Evolutionary conservation across 30 jellyfish, hydroid and myxozoan species (phyloP), one percentile per base, ranked within the genome.

Genomic region (Aurelia sp.): DNA sequence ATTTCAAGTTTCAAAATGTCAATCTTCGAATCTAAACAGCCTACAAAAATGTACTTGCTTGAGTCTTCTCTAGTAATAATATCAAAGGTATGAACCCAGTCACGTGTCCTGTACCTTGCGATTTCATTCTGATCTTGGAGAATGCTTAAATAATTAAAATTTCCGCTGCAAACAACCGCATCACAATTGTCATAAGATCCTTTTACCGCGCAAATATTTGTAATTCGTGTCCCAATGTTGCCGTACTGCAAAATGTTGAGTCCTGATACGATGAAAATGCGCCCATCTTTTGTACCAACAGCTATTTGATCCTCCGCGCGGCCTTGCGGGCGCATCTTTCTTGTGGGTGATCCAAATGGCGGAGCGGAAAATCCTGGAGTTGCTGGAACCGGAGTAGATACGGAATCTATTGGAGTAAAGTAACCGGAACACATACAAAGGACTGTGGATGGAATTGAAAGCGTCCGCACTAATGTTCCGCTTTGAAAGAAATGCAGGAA

Each of bases 41-140:
- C 98, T 1, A 78, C 11, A 47, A 91, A 71, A 21, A 91, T 18
- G 63, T 74, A 76, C 57, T 52, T 72, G 51, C 40, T 57, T 27
- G 88, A 97, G 60, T 80, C 96, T 21, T 67, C 83, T 55, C 51
- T 62, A 2, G 67, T 59, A 61, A 90, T 30, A 4, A 90, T 18
- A 44, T 90, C 97, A 74, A 92, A 74, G 2, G 95, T 72, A 33
- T 92, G 98, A 18, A 86, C 64, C 98, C 98, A 92, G 90, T 92
- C 97, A 11, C 35, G 15, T 13, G 98, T 92, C 24, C 55, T 59
- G 44, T 65, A 75, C 44, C 90, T 60, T n/a, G 72, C 67, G 2
- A 72, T 84, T 40, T 81, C 92, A 2, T 19, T 51, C 19, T 90
- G 79, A 72, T 92, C 90, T 53, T 87, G 89, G 9, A 55, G 74